A percentile compares a stretch with the other conserved stretches of the same genome.
Evolutionary conservation across 2,113 vertebrate species (phyloP).

Genomic region (Eonycteris spelaea): DNA sequence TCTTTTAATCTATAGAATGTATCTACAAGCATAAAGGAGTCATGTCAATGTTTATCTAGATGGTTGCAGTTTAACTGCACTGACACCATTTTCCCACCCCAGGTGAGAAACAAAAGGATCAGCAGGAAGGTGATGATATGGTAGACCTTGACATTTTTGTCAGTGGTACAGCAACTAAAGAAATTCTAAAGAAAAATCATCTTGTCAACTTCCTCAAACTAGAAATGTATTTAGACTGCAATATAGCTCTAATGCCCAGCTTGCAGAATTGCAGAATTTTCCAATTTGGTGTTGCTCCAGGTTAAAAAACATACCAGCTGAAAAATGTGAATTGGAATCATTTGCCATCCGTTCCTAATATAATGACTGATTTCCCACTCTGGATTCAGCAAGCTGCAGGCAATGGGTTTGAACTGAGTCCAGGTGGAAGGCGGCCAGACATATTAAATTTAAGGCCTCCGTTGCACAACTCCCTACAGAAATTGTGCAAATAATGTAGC

Average conservation of each 20-base stretch:
- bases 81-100: neutral
- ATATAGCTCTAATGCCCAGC: slow-evolving; percentile 67
- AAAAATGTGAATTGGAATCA: slow-evolving; percentile 82
- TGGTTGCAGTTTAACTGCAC: slow-evolving; percentile 26
- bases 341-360: slow-evolving; percentile 81
- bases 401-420: slow-evolving; percentile 80
- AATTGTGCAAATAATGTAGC: slow-evolving; percentile 83
- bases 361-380: slow-evolving; percentile 84
- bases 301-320: slow-evolving; percentile 80
- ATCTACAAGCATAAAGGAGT: slow-evolving; percentile 43
- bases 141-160: slow-evolving; percentile 47
- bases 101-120: slow-evolving; percentile 20
- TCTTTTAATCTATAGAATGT: slow-evolving; percentile 28
- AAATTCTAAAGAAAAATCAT: slow-evolving; percentile 71
- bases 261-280: slow-evolving; percentile 80
- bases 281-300: slow-evolving; percentile 80
- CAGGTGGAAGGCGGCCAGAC: slow-evolving; percentile 84
- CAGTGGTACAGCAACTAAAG: slow-evolving; percentile 53
- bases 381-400: slow-evolving; percentile 79
- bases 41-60: slow-evolving; percentile 38
- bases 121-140: slow-evolving; percentile 28
- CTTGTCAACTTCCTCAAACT: slow-evolving; percentile 61
- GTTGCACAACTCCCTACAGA: slow-evolving; percentile 83
- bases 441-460: slow-evolving; percentile 83
- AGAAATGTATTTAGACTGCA: slow-evolving; percentile 76